Conservation (phyloP, 2,888 invertebrate species). For the Tuberolachnus salignus region DNA sequence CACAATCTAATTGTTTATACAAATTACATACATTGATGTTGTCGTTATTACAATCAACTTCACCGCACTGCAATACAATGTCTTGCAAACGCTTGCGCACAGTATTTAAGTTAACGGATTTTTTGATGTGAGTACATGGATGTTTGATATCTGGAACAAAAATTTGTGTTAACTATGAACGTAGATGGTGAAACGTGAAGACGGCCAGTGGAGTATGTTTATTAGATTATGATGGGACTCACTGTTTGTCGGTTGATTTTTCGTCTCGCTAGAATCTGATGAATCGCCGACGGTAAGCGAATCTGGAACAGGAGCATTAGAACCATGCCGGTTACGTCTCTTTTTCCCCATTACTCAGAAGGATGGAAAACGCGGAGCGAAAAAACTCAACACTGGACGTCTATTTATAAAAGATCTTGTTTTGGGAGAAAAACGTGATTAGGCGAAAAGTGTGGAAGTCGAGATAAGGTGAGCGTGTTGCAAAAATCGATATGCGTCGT, state of each 20-base stretch:
- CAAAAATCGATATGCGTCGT: constrained; percentile 20
- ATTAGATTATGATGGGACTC: constrained; percentile 49
- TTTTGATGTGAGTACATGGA: constrained; percentile 72
- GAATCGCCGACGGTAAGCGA: constrained; percentile 35
- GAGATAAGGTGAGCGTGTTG: constrained; percentile 11
- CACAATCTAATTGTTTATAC: neutral
- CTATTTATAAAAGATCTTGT: constrained; percentile 43
- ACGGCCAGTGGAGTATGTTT: constrained; percentile 56
- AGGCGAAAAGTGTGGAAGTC: constrained; percentile 38
- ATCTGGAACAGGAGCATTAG: constrained; percentile 50
- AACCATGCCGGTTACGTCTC: constrained; percentile 51
- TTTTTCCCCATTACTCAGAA: constrained; percentile 51
- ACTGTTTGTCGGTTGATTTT: constrained; percentile 38
- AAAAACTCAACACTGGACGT: constrained; percentile 56
- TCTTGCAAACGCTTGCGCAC: constrained; percentile 68
- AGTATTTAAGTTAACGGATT: constrained; percentile 70
- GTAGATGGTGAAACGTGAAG: neutral
- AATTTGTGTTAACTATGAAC: constrained; percentile 10
- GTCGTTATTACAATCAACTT: constrained; percentile 66
- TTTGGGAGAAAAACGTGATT: constrained; percentile 46
- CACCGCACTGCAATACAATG: constrained; percentile 63
- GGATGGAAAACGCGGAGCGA: constrained; percentile 17
- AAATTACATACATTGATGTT: constrained; percentile 62
- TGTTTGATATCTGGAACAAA: constrained; percentile 44
- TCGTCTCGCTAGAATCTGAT: constrained; percentile 45